Conservation (phyloP, 2,888 invertebrate genomes). For the Lasius fuliginosus region DNA sequence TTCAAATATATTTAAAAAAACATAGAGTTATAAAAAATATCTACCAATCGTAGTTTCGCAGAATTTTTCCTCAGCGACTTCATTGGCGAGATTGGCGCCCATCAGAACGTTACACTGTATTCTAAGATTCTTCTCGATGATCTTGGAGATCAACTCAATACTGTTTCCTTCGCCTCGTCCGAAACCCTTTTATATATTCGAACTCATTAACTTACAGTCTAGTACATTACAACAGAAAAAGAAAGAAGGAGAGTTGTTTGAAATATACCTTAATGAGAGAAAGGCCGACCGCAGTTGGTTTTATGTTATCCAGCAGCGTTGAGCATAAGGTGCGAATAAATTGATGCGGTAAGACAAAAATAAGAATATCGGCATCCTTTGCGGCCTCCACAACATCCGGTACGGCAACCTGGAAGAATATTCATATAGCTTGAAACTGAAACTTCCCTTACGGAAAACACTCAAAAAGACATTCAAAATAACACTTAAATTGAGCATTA, state of each 20-base stretch:
- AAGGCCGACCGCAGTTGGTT: conserved; percentile 88
- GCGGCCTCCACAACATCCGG: conserved; percentile 89
- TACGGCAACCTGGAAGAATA: conserved; percentile 88
- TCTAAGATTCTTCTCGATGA: conserved; percentile 88
- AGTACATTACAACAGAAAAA: neutral
- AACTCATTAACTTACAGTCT: neutral
- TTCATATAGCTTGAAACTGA: neutral
- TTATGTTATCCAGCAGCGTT: conserved; percentile 88
- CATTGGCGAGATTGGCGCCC: conserved; percentile 91
- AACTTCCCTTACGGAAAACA: too few relatives aligned
- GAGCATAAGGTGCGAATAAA: conserved; percentile 88
- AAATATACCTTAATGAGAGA: conserved; percentile 89
- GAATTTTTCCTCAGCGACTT: conserved; percentile 90
- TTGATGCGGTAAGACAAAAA: conserved; percentile 91
- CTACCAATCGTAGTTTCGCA: conserved; percentile 90
- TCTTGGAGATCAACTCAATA: conserved; percentile 89
- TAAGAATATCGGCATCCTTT: conserved; percentile 89
- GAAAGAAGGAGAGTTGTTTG: neutral
- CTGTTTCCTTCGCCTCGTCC: conserved; percentile 86
- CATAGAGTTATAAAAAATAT: conserved; percentile 4
- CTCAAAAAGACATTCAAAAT: too few relatives aligned
- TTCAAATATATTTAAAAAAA: neutral
- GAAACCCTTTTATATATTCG: conserved; percentile 86
- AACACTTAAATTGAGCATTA: too few relatives aligned
- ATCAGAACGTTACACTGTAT: conserved; percentile 90